Evolutionary conservation across 92 coral and sea anemone genomes (phyloP), one percentile per base, ranked within the genome.

Genomic region (Parazoanthus swiftii): DNA sequence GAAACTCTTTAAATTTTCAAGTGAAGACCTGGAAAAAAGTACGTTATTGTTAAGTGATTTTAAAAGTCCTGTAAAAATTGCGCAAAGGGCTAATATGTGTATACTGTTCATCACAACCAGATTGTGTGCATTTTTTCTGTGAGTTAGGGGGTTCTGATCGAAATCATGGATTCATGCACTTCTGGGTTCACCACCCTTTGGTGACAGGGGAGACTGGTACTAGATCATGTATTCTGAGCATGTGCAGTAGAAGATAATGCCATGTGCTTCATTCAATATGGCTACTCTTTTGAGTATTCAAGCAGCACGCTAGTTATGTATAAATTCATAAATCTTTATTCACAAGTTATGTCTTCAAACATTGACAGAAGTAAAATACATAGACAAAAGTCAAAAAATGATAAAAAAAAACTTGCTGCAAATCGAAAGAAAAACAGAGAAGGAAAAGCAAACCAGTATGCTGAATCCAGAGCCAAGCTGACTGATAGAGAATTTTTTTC

Each of bases 381-480:
- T 73, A 90, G 90, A 72, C 65, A 86, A 75, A 86, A 74, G 54
- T 46, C 86, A 54, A 90, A 77, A 86, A 74, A 81, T 39, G 89
- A 90, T 76, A 50, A 70, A 81, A 82, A 82, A 81, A 90, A 87
- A 65, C 82, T 87, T 26, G 74, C 85, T 23, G 89, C 72, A 66
- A 81, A 68, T 80, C 76, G 65, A 85, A 88, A 80, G 85, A 91
- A 72, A 75, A 89, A 91, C 67, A 88, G 93, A 85, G 82, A 91
- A 56, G 74, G 89, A 85, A 88, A 85, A 80, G 90, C 77, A 77
- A 88, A 79, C 44, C 78, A 76, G 11, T 88, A 88, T 83, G 77
- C 78, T 25, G 63, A 87, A 76, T 39, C 76, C 65, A 91, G 88
- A 65, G 85, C 89, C 39, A 76, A 59, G 75, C 66, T 68, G 81